Conservation (phyloP, 2,113 vertebrate genomes). For the Antennarius striatus region DNA sequence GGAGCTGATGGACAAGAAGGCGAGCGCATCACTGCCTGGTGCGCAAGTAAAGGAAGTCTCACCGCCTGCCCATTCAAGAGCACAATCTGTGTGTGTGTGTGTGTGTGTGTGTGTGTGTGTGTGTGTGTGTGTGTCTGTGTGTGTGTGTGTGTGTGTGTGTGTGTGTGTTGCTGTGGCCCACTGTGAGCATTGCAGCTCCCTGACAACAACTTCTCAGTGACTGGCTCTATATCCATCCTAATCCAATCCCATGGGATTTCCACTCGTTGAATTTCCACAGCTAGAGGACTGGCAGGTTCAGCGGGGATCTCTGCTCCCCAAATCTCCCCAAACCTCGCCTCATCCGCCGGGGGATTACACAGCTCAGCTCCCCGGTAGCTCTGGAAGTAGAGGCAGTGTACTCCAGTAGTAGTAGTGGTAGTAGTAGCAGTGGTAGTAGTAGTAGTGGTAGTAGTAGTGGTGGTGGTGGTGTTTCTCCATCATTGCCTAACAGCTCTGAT, state of each 20-base stretch:
- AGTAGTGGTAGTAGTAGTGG: constrained; percentile 3
- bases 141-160: constrained; percentile 9
- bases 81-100: constrained; percentile 19
- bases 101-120: constrained; percentile 13
- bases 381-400: constrained; percentile 36
- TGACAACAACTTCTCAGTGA: constrained; percentile 67
- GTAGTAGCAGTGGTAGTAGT: constrained; percentile 8
- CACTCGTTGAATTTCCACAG: constrained; percentile 67
- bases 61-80: constrained; percentile 46
- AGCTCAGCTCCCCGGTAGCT: constrained; percentile 65
- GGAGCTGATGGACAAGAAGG: constrained; percentile 46
- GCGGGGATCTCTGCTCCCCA: constrained; percentile 69
- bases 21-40: constrained; percentile 35
- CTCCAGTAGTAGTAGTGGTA: constrained; percentile 26
- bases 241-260: constrained; percentile 78
- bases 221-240: constrained; percentile 72
- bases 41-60: constrained; percentile 47
- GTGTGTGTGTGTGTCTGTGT: constrained; percentile 16
- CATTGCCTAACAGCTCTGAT: constrained; percentile 47
- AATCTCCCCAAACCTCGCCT: constrained; percentile 67
- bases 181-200: constrained; percentile 54
- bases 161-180: constrained; percentile 25
- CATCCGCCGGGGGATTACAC: constrained; percentile 69
- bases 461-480: constrained; percentile 52
- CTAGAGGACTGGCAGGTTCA: constrained; percentile 69